phyloP scores from a whole-genome alignment of 2,113 vertebrate species.

The Plotosus lineatus region DNA sequence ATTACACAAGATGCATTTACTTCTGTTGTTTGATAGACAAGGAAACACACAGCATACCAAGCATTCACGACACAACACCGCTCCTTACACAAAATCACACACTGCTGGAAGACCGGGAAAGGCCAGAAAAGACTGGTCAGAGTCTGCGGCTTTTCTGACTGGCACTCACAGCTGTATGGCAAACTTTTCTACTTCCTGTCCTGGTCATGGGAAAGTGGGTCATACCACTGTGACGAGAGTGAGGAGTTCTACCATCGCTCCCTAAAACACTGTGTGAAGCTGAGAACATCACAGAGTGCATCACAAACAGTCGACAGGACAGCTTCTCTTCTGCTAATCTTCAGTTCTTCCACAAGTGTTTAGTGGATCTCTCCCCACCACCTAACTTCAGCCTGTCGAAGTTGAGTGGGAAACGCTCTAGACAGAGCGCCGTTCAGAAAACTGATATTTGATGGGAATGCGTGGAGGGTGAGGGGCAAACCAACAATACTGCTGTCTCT shows the following conservation, averaged over 20 bases:
- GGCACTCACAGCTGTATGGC: constrained; percentile 71
- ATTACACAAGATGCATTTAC: neutral
- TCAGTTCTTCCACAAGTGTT: constrained; percentile 31
- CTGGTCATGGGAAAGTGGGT: constrained; percentile 63
- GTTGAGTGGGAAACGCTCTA: constrained; percentile 52
- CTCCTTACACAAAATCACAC: constrained; percentile 55
- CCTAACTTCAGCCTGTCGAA: constrained; percentile 42
- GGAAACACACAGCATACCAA: constrained; percentile 72
- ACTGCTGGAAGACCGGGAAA: constrained; percentile 79
- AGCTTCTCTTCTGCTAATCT: constrained; percentile 29
- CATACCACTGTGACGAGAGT: constrained; percentile 67
- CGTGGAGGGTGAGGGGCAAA: constrained; percentile 32
- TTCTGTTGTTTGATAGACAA: neutral
- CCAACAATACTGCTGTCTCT: constrained; percentile 33
- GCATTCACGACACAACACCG: constrained; percentile 72
- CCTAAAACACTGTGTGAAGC: constrained; percentile 15
- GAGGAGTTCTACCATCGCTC: constrained; percentile 29
- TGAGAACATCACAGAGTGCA: constrained; percentile 42
- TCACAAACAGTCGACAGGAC: constrained; percentile 54
- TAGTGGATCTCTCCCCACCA: constrained; percentile 26
- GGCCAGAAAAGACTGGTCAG: constrained; percentile 78
- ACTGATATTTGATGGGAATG: constrained; percentile 36
- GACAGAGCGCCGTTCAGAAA: constrained; percentile 57
- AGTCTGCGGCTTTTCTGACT: constrained; percentile 69
- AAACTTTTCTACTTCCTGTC: constrained; percentile 77